phyloP scores from a whole-genome alignment of 2,113 vertebrate genomes.

The Euleptes europaea region DNA sequence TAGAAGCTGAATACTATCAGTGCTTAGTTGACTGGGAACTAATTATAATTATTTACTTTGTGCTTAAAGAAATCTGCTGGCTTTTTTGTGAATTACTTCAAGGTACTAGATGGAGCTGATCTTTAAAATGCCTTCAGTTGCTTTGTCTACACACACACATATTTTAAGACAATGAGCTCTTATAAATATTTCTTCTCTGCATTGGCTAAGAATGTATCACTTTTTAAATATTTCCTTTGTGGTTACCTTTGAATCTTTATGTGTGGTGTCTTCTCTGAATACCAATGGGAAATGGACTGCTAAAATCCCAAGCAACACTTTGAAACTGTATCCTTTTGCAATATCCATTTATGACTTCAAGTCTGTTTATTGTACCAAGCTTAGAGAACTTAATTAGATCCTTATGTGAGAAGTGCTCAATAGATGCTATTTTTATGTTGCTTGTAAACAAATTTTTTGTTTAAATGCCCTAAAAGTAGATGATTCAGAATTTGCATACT shows the following conservation, averaged over 20 bases:
- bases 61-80: neutral
- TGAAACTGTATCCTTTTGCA: slow-evolving; percentile 41
- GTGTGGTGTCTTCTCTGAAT: slow-evolving; percentile 13
- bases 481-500: slow-evolving; percentile 56
- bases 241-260: slow-evolving; percentile 12
- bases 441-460: slow-evolving; percentile 18
- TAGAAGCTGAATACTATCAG: neutral
- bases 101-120: neutral
- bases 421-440: slow-evolving; percentile 31
- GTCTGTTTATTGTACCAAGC: slow-evolving; percentile 26
- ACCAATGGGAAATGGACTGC: slow-evolving; percentile 7
- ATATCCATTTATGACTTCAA: slow-evolving; percentile 25
- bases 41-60: neutral
- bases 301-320: slow-evolving; percentile 33
- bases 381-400: slow-evolving; percentile 25
- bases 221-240: neutral
- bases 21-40: too few relatives aligned
- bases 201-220: slow-evolving; percentile 13
- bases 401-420: neutral
- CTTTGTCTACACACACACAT: neutral
- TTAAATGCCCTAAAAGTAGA: slow-evolving; percentile 12
- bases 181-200: slow-evolving; percentile 4
- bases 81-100: too few relatives aligned
- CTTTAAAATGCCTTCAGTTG: neutral
- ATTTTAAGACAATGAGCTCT: neutral